Conservation (phyloP, 2,888 invertebrate genomes). For the Caenorhabditis sp. region DNA sequence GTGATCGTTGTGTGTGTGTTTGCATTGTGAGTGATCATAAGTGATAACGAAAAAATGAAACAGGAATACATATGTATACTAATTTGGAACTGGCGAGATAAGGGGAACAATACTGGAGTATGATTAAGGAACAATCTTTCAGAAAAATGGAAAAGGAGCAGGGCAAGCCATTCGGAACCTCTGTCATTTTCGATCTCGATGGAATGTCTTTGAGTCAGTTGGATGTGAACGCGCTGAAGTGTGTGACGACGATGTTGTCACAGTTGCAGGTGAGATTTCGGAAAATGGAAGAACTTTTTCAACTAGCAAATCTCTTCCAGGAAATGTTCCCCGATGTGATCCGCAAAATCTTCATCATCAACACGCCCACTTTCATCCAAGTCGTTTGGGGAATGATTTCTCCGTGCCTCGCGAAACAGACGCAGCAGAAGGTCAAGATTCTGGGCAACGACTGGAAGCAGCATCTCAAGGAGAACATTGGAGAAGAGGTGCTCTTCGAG, state of each 20-base stretch:
- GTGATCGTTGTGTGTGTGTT: conserved; percentile 27
- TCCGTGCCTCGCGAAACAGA: conserved; percentile 79
- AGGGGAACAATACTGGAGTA: background rate
- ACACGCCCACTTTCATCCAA: conserved; percentile 79
- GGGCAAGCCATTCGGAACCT: conserved; percentile 77
- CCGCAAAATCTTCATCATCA: conserved; percentile 77
- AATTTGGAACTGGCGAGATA: too few species aligned
- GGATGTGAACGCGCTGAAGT: conserved; percentile 75
- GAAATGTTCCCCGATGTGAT: conserved; percentile 81
- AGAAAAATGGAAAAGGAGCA: conserved; percentile 72
- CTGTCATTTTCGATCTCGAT: conserved; percentile 80
- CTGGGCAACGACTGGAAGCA: conserved; percentile 80
- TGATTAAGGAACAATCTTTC: conserved; percentile 14
- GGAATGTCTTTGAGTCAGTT: conserved; percentile 76
- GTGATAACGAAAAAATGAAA: background rate
- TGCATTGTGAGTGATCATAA: conserved; percentile 32
- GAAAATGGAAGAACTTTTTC: too few species aligned
- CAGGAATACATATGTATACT: too few species aligned
- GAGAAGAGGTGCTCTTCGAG: conserved; percentile 77
- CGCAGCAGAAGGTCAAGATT: conserved; percentile 79
- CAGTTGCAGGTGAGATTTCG: conserved; percentile 73
- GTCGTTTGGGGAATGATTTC: conserved; percentile 78
- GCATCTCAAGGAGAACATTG: conserved; percentile 75
- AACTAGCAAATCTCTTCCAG: too few species aligned
- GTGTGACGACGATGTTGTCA: conserved; percentile 76